These are phyloP conservation scores for Coenonympha arcania DNA, from an alignment of 2,888 invertebrate genomes.

Conservation along the genomic window DNA sequence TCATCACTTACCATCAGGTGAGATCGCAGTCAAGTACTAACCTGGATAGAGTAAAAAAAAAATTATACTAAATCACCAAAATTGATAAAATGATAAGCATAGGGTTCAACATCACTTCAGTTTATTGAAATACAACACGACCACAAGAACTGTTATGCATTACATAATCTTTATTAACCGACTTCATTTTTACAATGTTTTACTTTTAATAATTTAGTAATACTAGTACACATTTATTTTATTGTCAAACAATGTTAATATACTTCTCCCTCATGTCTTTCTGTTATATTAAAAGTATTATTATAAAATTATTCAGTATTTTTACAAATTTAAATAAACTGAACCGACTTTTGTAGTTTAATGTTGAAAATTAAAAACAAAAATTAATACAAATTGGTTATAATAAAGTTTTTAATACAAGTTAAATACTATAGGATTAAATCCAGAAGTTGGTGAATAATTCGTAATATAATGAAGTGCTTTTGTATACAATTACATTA, in stretches of 20 bases:
- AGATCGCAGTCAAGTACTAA: too few species aligned
- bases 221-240: constrained; percentile 65
- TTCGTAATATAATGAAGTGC: constrained; percentile 17
- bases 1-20: too few species aligned
- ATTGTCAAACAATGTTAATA: constrained; percentile 72
- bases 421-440: constrained; percentile 3
- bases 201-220: constrained; percentile 50
- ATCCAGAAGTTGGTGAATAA: constrained; percentile 17
- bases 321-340: too few species aligned
- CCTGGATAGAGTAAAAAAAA: too few species aligned
- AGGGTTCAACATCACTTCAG: constrained; percentile 53
- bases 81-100: constrained; percentile 16
- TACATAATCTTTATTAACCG: too few species aligned
- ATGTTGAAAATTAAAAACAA: too few species aligned
- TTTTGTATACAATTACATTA: neutral
- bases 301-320: too few species aligned
- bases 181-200: constrained; percentile 47
- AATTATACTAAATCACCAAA: too few species aligned
- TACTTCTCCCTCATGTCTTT: too few species aligned
- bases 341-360: too few species aligned
- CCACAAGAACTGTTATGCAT: constrained; percentile 59
- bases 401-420: neutral
- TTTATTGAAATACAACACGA: constrained; percentile 70
- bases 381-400: too few species aligned
- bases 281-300: constrained; percentile 50